Evolutionary conservation across 2,113 vertebrate species (phyloP), one percentile per base, ranked within the genome.

Genomic region (Synchiropus splendidus): DNA sequence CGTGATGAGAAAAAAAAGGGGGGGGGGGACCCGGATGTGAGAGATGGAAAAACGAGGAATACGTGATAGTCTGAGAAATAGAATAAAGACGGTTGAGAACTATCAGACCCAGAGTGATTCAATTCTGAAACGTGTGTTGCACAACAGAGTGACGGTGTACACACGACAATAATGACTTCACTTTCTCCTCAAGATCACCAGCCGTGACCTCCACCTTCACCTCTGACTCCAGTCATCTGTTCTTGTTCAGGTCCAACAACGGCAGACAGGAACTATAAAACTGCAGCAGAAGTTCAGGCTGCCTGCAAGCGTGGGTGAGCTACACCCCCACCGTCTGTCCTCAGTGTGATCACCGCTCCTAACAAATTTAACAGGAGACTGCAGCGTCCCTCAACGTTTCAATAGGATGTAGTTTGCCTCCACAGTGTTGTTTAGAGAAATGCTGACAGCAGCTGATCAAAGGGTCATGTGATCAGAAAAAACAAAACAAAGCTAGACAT

Each of bases 181-280:
- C 32, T 34, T 34, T 2, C 32, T 12, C 5, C 31, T 43, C 2
- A 9, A 33, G n/a, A n/a, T n/a, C n/a, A 4, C 11, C 42, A 41
- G 18, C 38, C 14, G 13, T 11, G 0, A 8, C 3, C 41, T 10
- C 16, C 30, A 36, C 16, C 18, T 39, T 39, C 10, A 12, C 33
- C 35, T 18, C 14, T 36, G 31, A 36, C 15, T 12, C 16, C 18
- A 14, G 16, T n/a, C n/a, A n/a, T n/a, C n/a, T n/a, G n/a, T n/a
- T n/a, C n/a, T n/a, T n/a, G n/a, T n/a, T 59, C 53, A 46, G 38
- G 49, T 51, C 52, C 42, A 49, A n/a, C n/a, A n/a, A 18, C 44
- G 35, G 41, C 40, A 44, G 15, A 53, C 69, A 67, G 56, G 54
- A 77, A 58, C 17, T 46, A 48, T 67, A 51, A 69, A 79, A 49